Percentiles rank a stretch among this genome's conserved stretches.
These are phyloP conservation scores for Phymatocera aterrima DNA, from an alignment of 2,888 invertebrate genomes.

Conservation along the genomic window DNA sequence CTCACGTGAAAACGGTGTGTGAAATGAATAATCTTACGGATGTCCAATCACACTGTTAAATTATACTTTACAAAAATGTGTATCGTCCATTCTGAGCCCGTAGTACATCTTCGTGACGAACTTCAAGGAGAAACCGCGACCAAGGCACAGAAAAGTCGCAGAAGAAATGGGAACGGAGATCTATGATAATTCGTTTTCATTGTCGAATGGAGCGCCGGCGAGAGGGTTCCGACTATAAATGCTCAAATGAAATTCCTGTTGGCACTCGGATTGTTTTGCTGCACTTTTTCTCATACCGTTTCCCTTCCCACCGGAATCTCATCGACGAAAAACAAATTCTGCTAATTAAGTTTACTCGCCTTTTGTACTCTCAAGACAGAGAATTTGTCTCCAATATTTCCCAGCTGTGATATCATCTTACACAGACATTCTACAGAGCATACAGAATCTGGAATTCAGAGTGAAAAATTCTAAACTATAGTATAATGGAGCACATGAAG, in stretches of 20 bases:
- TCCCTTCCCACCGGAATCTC: neutral
- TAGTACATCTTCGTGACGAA: too few species aligned
- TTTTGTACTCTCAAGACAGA: neutral
- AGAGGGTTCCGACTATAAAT: slow-evolving; percentile 16
- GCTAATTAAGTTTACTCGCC: neutral
- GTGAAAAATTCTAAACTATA: neutral
- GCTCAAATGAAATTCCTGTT: slow-evolving; percentile 18
- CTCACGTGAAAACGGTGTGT: neutral
- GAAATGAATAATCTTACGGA: too few species aligned
- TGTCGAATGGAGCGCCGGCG: slow-evolving; percentile 24
- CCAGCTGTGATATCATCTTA: neutral
- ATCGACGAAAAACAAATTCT: neutral
- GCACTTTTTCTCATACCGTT: neutral
- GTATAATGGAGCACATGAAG: neutral
- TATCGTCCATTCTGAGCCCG: too few species aligned
- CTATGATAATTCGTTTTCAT: slow-evolving; percentile 42
- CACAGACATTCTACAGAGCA: too few species aligned
- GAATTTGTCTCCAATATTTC: neutral
- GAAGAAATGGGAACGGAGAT: neutral
- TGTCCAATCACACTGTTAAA: too few species aligned
- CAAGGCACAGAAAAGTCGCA: neutral
- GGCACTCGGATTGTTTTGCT: slow-evolving; percentile 6
- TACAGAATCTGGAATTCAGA: too few species aligned
- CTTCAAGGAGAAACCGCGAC: neutral
- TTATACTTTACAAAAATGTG: neutral